Conservation (phyloP, 2,888 invertebrate species). For the Hyppa rectilinea region DNA sequence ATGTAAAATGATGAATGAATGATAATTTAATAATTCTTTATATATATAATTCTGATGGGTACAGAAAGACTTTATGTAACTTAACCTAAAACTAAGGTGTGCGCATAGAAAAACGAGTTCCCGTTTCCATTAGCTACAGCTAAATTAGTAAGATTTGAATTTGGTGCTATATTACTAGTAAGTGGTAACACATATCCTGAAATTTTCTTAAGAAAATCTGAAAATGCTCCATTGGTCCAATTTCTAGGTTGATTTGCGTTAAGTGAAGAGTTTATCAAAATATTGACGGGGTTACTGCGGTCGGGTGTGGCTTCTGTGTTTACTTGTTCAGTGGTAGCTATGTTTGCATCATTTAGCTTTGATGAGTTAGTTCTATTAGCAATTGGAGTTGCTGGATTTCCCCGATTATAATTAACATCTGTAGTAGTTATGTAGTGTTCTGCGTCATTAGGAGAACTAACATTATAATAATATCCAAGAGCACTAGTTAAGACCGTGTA, state of each 20-base stretch:
- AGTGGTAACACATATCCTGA: not conserved
- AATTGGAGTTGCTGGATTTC: not conserved
- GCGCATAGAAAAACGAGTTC: conserved; percentile 19
- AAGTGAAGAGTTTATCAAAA: not conserved
- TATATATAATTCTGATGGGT: not conserved
- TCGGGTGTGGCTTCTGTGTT: too few relatives aligned
- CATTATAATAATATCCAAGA: not conserved
- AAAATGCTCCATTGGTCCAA: not conserved
- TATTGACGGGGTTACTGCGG: not conserved
- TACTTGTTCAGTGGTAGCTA: not conserved
- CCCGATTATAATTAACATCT: not conserved
- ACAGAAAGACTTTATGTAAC: not conserved
- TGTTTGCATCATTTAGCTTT: not conserved
- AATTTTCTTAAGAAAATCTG: conserved; percentile 21
- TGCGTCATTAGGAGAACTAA: not conserved
- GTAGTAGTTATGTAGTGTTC: not conserved
- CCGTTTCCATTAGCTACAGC: conserved; percentile 23
- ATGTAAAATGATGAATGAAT: not conserved
- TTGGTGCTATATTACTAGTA: not conserved
- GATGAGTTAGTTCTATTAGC: not conserved
- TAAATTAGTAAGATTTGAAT: conserved; percentile 17
- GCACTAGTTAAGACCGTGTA: too few relatives aligned
- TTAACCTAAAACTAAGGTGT: not conserved
- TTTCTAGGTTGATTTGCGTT: not conserved
- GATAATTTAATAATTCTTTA: not conserved